Conservation (phyloP, 2,113 vertebrate genomes). For the Gobius niger region DNA sequence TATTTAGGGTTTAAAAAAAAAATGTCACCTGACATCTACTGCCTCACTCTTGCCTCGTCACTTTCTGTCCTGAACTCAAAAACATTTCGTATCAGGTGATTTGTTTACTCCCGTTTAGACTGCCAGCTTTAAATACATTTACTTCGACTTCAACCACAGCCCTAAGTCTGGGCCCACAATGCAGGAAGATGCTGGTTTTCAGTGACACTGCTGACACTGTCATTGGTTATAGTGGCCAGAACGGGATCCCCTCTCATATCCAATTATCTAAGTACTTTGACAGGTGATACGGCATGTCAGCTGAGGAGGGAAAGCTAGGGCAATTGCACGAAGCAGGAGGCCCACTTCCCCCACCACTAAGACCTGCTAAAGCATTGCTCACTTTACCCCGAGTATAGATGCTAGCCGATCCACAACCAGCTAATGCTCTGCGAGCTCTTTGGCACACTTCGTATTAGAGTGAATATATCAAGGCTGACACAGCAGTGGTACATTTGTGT, state of each 20-base stretch:
- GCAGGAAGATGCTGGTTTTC: conserved; percentile 54
- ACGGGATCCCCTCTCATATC: conserved; percentile 71
- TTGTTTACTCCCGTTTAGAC: conserved; percentile 69
- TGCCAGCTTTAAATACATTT: conserved; percentile 65
- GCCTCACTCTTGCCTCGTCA: conserved; percentile 33
- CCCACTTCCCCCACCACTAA: conserved; percentile 61
- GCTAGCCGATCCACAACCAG: conserved; percentile 83
- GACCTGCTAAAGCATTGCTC: conserved; percentile 87
- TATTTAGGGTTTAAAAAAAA: too few relatives aligned
- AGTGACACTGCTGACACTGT: conserved; percentile 68
- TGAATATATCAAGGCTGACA: conserved; percentile 82
- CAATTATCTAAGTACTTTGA: conserved; percentile 83
- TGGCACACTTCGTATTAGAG: conserved; percentile 78
- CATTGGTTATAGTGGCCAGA: conserved; percentile 68
- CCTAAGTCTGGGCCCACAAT: conserved; percentile 64
- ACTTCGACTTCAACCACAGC: conserved; percentile 41
- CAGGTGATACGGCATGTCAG: conserved; percentile 93
- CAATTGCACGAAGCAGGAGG: conserved; percentile 57
- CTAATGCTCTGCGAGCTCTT: conserved; percentile 80
- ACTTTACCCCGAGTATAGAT: conserved; percentile 87
- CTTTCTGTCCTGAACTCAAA: conserved; percentile 28
- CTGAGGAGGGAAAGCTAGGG: conserved; percentile 79
- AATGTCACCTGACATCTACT: conserved; percentile 66
- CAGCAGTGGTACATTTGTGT: conserved; percentile 73
- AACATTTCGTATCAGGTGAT: conserved; percentile 63